Evolutionary conservation across 2,888 invertebrate genomes (phyloP), one percentile per base, ranked within the genome.

Genomic region (Ennomos quercinarius): DNA sequence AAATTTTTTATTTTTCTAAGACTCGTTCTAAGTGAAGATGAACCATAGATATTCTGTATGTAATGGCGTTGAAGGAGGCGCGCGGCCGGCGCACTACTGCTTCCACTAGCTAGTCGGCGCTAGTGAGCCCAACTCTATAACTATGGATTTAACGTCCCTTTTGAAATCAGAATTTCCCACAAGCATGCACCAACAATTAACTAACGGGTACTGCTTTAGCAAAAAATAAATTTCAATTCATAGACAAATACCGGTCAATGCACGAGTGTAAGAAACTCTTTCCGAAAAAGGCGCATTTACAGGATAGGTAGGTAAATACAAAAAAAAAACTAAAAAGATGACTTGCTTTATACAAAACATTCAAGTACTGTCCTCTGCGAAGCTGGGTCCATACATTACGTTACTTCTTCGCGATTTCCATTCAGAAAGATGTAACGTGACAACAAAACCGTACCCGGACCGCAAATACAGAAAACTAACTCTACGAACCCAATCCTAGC

Each of bases 1-100:
- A 86, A 89, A 74, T 76, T 76, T 74, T 78, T 68, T 64, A 34
- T 68, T 74, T 90, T 87, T 84, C 87, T 89, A 88, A 87, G 80
- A 86, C 80, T 86, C 79, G 76, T 74, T 81, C 90, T 90, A 91
- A 87, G 90, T 91, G 91, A 87, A 89, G 88, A 89, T 90, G 90
- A 90, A 87, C 84, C 88, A 87, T 86, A 88, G 77, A 81, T 80
- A 77, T 79, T 82, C 80, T 78, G 69, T 80, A 81, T 78, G 69
- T 80, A 81, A 84, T 86, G 83, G 86, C 89, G 74, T 80, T 79
- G 80, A 81, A 75, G 77, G 80, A 84, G 88, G 87, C 91, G 89
- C 89, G 85, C 89, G 89, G 86, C 87, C 87, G 72, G 74, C 81
- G 77, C 82, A 40, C 66, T 87, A 86, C 84, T 76, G 79, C 83